Evolutionary conservation across 2,797 vertebrate species (phyloP).

Genomic region (Coreius guichenoti): DNA sequence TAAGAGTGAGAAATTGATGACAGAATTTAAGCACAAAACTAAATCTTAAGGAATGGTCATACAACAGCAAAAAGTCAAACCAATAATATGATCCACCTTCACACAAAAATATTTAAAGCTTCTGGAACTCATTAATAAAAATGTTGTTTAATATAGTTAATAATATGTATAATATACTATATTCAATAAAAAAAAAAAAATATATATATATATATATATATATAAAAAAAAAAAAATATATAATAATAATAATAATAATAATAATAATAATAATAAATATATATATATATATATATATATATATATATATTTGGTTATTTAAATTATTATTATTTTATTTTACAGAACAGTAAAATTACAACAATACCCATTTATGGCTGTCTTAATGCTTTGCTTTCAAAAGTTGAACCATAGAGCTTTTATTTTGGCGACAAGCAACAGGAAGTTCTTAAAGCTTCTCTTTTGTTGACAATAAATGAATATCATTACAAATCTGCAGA

Average conservation of each 20-base stretch:
- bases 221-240: too few relatives aligned
- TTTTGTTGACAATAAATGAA: not conserved
- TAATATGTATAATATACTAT: not conserved
- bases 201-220: too few relatives aligned
- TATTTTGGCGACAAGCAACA: conserved; percentile 1
- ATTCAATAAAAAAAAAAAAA: not conserved
- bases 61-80: not conserved
- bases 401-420: not conserved
- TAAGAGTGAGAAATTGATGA: too few relatives aligned
- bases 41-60: not conserved
- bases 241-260: too few relatives aligned
- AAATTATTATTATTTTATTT: not conserved
- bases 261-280: too few relatives aligned
- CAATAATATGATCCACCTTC: not conserved
- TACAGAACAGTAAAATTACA: not conserved
- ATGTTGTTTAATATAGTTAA: not conserved
- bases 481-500: not conserved
- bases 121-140: not conserved
- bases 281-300: too few relatives aligned
- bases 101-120: not conserved
- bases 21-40: not conserved
- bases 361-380: not conserved
- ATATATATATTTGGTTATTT: not conserved
- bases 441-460: not conserved
- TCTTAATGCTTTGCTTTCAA: not conserved